These are phyloP conservation scores for Gymnosoma rotundatum DNA, from an alignment of 2,888 invertebrate genomes.

Conservation along the genomic window DNA sequence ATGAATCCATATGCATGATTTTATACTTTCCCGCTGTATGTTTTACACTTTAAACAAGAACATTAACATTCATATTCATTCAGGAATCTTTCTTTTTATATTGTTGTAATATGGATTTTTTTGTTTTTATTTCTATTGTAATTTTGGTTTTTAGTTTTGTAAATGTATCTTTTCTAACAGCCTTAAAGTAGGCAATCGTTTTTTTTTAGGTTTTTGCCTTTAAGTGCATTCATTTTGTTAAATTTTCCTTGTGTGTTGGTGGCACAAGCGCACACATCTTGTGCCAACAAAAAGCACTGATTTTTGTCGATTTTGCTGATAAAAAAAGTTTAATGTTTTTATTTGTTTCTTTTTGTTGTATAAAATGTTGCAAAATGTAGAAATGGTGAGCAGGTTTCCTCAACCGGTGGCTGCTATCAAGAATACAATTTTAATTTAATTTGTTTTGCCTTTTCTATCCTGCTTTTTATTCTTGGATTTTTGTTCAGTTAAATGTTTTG, in stretches of 20 bases:
- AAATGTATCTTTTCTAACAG: conserved; percentile 42
- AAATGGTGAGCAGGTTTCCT: too few relatives aligned
- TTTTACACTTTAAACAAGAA: conserved; percentile 5
- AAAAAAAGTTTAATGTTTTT: too few relatives aligned
- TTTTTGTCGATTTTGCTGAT: neutral
- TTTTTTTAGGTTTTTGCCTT: conserved; percentile 42
- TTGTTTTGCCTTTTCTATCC: conserved; percentile 17
- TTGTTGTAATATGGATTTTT: neutral
- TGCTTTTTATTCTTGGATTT: neutral
- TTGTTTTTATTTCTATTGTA: too few relatives aligned
- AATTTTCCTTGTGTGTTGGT: conserved; percentile 31
- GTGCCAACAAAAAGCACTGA: neutral
- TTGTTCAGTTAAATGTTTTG: conserved; percentile 61
- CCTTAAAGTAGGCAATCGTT: conserved; percentile 68
- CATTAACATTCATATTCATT: conserved; percentile 4
- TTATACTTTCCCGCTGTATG: neutral
- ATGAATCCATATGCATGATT: neutral
- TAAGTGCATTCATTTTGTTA: conserved; percentile 30
- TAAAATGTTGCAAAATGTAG: too few relatives aligned
- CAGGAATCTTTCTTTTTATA: neutral
- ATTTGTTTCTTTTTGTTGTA: too few relatives aligned
- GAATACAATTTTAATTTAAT: conserved; percentile 55
- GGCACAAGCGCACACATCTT: neutral
- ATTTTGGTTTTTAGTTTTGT: conserved; percentile 47
- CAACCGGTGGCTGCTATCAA: conserved; percentile 24